A percentile compares a stretch with the other conserved stretches of the same genome.
These are phyloP conservation scores for Aphidius colemani DNA, from an alignment of 2,888 invertebrate genomes.

Conservation along the genomic window DNA sequence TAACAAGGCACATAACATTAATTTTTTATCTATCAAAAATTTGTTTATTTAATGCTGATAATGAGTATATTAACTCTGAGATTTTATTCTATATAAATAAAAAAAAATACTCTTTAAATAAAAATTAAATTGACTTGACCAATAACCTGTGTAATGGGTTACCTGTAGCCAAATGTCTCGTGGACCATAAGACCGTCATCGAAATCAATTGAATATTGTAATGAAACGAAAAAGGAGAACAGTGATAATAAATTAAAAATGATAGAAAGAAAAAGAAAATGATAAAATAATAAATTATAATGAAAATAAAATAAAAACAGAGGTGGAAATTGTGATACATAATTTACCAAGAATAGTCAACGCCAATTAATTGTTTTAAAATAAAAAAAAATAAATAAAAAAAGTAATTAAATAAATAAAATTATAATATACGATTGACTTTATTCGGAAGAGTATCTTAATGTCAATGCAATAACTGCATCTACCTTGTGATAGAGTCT, in stretches of 20 bases:
- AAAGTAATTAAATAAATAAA: conserved; percentile 18
- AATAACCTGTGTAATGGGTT: conserved; percentile 39
- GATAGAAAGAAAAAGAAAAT: background rate
- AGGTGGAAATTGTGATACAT: conserved; percentile 21
- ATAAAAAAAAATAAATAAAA: conserved; percentile 24
- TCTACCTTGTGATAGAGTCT: conserved; percentile 59
- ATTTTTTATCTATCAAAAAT: background rate
- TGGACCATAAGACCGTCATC: conserved; percentile 52
- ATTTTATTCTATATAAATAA: too few relatives aligned
- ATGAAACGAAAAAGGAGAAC: background rate
- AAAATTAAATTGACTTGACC: conserved; percentile 5
- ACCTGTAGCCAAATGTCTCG: conserved; percentile 57
- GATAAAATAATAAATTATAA: conserved; percentile 11
- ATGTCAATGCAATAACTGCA: conserved; percentile 52
- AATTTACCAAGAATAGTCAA: conserved; percentile 3
- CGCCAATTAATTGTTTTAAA: background rate
- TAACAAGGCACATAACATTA: background rate
- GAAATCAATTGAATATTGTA: conserved; percentile 31
- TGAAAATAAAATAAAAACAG: background rate
- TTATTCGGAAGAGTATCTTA: conserved; percentile 3
- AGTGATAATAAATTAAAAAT: background rate
- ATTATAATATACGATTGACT: conserved; percentile 31
- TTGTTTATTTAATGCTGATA: background rate
- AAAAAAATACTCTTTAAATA: background rate
- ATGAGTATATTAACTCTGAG: too few relatives aligned